Conservation (phyloP, 2,797 vertebrate species). For the Acomys russatus region DNA sequence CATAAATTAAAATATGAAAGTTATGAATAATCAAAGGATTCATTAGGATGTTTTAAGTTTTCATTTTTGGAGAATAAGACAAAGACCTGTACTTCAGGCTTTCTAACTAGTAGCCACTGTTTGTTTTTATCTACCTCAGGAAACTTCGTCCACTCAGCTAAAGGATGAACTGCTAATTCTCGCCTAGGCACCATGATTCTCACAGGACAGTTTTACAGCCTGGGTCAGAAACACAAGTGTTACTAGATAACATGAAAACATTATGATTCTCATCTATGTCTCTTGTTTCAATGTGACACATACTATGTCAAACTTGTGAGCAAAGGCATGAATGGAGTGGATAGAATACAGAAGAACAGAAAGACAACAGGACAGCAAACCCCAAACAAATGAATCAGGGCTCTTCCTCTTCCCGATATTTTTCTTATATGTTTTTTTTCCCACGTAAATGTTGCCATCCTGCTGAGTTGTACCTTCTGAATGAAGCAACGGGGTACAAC, state of each 20-base stretch:
- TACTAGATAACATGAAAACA: slow-evolving; percentile 7
- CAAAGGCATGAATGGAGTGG: neutral
- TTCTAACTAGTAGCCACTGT: slow-evolving; percentile 4
- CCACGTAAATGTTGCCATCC: slow-evolving; percentile 9
- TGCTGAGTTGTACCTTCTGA: slow-evolving; percentile 11
- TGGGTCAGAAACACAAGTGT: slow-evolving; percentile 2
- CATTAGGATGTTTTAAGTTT: slow-evolving; percentile 25
- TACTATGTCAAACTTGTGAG: neutral
- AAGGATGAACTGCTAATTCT: slow-evolving; percentile 46
- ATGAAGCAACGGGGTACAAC: slow-evolving; percentile 28
- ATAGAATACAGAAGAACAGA: neutral
- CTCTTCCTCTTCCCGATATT: neutral
- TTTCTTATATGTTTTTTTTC: neutral
- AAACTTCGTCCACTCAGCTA: neutral
- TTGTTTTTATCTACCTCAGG: neutral
- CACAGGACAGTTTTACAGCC: neutral
- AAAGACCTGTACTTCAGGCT: neutral
- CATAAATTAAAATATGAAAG: neutral
- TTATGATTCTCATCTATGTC: neutral
- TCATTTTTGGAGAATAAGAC: slow-evolving; percentile 39
- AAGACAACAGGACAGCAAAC: neutral
- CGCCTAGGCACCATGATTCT: slow-evolving; percentile 12
- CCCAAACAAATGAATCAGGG: neutral
- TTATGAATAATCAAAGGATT: slow-evolving; percentile 40
- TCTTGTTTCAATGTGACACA: slow-evolving; percentile 27